Base-by-base conservation (phyloP, 2,888 invertebrate genomes). In the Pachliopta kotzebuea region DNA sequence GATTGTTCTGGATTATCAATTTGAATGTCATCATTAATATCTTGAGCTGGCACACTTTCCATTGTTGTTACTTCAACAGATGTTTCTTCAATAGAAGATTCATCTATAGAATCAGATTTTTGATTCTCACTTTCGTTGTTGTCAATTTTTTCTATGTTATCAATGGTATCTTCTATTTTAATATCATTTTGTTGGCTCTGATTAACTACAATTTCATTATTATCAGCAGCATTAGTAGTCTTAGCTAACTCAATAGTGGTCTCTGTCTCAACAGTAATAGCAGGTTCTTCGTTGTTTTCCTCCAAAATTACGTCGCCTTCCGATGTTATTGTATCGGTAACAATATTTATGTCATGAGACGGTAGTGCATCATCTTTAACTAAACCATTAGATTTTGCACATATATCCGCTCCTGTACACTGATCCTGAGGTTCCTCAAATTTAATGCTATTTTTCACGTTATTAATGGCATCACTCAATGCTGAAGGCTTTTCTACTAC, bases 311-410 rank as follows among this genome's bases (percentile, higher is more conserved):
- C 55, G 20, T 42, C 37, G 37, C 45, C 21, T 21, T 55, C 55
- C 24, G 11, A 18, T 37, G 50, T 42, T 24, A 56, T 69, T 14
- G 59, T 54, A 52, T 63, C 65, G 2, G 61, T 57, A 31, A 49
- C 45, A 20, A 58, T 53, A 56, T 62, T 66, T 4, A 18, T 23
- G 49, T 62, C 62, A 9, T 49, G 55, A 31, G 62, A 37, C 52
- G 62, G 58, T 26, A 24, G 31, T 55, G 29, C 42, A 42, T 37
- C 31, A 55, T 55, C 23, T 73, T 69, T 62, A 49, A 79, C 77
- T 69, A 86, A 80, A 72, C 90, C 90, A 74, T 90, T 90, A 66
- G 88, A 76, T 81, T 83, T 83, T 69, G 79, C 84, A 80, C 85
- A 83, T 66, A 79, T 78, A 75, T 85, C 78, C 67, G 74, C 73